Evolutionary conservation across 2,797 vertebrate genomes (phyloP), one percentile per base, ranked within the genome.

Genomic region (Carapus acus): DNA sequence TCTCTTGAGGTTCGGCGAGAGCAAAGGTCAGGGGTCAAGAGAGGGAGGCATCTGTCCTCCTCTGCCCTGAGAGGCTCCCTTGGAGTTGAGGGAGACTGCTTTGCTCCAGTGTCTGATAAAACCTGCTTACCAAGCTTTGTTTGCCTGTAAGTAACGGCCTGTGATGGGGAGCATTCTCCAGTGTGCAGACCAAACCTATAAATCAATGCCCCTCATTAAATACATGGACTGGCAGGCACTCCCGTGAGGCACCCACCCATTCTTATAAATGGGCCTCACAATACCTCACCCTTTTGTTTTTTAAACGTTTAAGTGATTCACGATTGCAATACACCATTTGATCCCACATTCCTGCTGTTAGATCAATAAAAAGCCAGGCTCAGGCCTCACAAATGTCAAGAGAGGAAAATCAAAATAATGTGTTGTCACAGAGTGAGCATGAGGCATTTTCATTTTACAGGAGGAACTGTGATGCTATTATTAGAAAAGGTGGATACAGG

Each of bases 131-230:
- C n/a, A n/a, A 11, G 7, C 15, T 29, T 31, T 49, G 55, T 48
- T 65, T n/a, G 54, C 34, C 46, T 55, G 44, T 63, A 65, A 69
- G 16, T 68, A 70, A 69, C 69, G 24, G 18, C 67, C 18, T 54
- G 39, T 69, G 51, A 69, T 62, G 56, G 41, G 48, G 45, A 45
- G 44, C 33, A 58, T 39, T 2, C 36, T 13, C 36, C 31, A 54
- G 36, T 61, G 68, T 58, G 50, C 62, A 52, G 71, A 62, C 16
- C 65, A 55, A 18, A 39, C 20, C 29, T 31, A 4, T 76, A 58
- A 66, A 79, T 79, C 69, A 66, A 43, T 65, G 54, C 56, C 46
- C 49, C 51, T 77, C 66, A 76, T 72, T 71, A 71, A 54, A 71
- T n/a, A 44, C 63, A 69, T 37, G 33, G 62, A 66, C 60, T 62